Conservation (phyloP, 2,797 vertebrate genomes). For the Girardinus metallicus region DNA sequence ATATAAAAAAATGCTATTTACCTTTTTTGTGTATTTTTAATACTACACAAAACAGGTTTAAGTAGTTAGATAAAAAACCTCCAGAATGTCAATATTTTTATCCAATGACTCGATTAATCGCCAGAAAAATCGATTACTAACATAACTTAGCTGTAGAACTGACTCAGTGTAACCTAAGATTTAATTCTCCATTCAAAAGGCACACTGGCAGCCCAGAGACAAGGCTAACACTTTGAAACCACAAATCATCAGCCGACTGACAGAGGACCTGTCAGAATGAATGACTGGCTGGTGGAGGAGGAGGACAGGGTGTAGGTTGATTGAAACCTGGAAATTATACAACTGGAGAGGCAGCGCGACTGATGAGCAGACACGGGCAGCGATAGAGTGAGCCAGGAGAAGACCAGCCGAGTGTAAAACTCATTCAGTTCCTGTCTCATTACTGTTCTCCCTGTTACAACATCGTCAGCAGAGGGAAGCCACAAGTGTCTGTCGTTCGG, state of each 20-base stretch:
- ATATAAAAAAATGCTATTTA: no score
- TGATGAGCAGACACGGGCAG: conserved; percentile 43
- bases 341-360: conserved; percentile 30
- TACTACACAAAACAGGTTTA: no score
- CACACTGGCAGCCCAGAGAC: background rate
- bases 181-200: background rate
- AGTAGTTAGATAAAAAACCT: no score
- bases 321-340: conserved; percentile 49
- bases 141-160: background rate
- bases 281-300: conserved; percentile 39
- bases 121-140: background rate
- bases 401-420: conserved; percentile 42
- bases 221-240: background rate
- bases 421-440: conserved; percentile 32
- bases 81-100: no score
- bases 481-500: conserved; percentile 18
- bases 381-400: conserved; percentile 30
- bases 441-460: conserved; percentile 8
- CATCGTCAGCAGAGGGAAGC: conserved; percentile 17
- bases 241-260: conserved; percentile 13
- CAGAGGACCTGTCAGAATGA: conserved; percentile 28
- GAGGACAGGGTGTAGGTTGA: conserved; percentile 26
- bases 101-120: no score
- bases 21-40: no score
- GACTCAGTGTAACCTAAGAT: background rate